Evolutionary conservation across 2,888 invertebrate genomes (phyloP), one percentile per base, ranked within the genome.

Genomic region (Noctua fimbriata): DNA sequence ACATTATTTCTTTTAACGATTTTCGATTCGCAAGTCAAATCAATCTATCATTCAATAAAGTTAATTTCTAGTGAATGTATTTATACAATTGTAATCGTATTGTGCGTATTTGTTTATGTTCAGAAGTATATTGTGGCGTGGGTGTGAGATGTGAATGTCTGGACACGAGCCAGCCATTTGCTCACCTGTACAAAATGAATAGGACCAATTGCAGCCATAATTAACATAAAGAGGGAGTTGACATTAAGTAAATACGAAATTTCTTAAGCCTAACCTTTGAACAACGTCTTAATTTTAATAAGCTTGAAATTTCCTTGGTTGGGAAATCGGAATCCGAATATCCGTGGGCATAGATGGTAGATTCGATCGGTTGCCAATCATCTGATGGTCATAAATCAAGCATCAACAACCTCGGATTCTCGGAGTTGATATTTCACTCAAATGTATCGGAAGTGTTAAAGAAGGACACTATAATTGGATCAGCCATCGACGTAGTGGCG

Each of bases 161-260:
- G 96, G 96, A 95, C 89, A 86, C 78, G 80, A 83, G 95, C 96
- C 96, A 96, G 95, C 93, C 92, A 93, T 92, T 94, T 91, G 92
- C 93, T 96, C 94, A 96, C 95, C 95, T 96, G 95, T 94, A 92
- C 91, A 90, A 90, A 93, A 93, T 91, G 91, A 92, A 94, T 93
- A 90, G 92, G 89, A 90, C 81, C 90, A 91, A 92, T 92, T 90
- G 89, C 88, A 89, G 83, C 87, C 89, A 86, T 89, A 91, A 89
- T 90, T 89, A 90, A 89, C 86, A 83, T 87, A 90, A 89, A 90
- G 89, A 83, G 84, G 71, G 80, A 86, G 77, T 87, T 86, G 88
- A 88, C 85, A 88, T 84, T 55, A 66, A 67, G 47, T 70, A 73
- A 82, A 77, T 82, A 80, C 58, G 18, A 47, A 65, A 69, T 72